A percentile compares a stretch with the other conserved stretches of the same genome.
Conservation (phyloP, 2,113 vertebrate species). For the Myotis brandtii region DNA sequence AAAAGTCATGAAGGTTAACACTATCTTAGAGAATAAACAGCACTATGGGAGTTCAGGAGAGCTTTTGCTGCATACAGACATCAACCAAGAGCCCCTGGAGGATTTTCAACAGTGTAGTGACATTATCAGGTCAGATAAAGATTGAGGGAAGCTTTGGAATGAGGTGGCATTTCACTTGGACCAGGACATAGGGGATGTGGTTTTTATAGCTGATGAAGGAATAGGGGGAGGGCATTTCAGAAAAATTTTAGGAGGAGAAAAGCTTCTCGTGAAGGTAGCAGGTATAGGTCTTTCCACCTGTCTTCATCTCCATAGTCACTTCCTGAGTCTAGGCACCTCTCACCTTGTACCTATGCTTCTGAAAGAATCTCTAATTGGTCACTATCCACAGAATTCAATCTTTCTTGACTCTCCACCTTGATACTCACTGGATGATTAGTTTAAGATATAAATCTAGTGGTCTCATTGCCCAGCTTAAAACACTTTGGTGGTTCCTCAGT, state of each 20-base stretch:
- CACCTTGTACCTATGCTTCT: neutral
- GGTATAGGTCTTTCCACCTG: neutral
- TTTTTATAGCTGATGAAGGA: slow-evolving; percentile 21
- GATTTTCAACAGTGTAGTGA: neutral
- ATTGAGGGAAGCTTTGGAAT: neutral
- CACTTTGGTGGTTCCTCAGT: neutral
- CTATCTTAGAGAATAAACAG: neutral
- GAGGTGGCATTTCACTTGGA: neutral
- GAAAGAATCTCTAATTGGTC: neutral
- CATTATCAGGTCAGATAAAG: neutral
- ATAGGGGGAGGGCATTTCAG: neutral
- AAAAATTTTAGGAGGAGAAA: neutral
- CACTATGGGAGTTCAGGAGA: neutral
- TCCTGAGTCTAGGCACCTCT: neutral
- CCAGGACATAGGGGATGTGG: neutral
- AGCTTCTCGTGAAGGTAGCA: neutral
- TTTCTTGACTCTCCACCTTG: neutral
- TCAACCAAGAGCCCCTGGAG: neutral
- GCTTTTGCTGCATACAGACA: neutral
- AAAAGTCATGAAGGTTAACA: neutral
- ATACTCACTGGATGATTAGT: neutral
- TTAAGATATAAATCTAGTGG: neutral
- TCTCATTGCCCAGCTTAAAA: neutral
- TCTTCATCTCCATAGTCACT: neutral
- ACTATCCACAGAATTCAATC: neutral